Percentiles rank a stretch among this genome's conserved stretches.
phyloP scores from a whole-genome alignment of 2,797 vertebrate genomes.

The Esox masquinongy region DNA sequence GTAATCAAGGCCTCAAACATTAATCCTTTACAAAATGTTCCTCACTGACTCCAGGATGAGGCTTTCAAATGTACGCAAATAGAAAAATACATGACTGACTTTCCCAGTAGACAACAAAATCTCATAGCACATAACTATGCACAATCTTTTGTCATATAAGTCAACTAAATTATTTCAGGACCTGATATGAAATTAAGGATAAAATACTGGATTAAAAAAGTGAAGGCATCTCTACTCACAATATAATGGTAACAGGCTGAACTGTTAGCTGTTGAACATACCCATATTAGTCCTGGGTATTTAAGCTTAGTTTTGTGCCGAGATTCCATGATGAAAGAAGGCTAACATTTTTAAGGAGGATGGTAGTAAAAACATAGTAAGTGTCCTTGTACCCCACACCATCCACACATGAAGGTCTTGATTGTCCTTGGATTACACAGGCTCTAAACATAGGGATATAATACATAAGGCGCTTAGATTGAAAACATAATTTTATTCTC shows the following conservation, averaged over 20 bases:
- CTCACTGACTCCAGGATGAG: constrained; percentile 57
- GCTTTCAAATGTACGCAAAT: constrained; percentile 35
- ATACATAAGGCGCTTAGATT: constrained; percentile 77
- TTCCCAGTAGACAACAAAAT: constrained; percentile 37
- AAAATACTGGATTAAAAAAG: background rate
- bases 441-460: constrained; percentile 68
- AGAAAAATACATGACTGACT: constrained; percentile 28
- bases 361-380: constrained; percentile 46
- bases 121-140: background rate
- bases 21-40: constrained; percentile 75
- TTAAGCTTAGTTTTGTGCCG: background rate
- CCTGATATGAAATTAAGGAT: background rate
- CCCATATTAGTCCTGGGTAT: background rate
- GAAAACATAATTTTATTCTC: constrained; percentile 76
- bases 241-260: background rate
- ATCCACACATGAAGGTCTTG: constrained; percentile 44
- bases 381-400: constrained; percentile 45
- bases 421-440: constrained; percentile 67
- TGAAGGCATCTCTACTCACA: background rate
- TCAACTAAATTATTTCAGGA: background rate
- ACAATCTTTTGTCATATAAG: background rate
- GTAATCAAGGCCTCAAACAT: constrained; percentile 72
- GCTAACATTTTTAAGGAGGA: background rate
- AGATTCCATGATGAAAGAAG: background rate
- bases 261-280: background rate